Conservation (phyloP, 2,113 vertebrate species). For the Zosterops lateralis region DNA sequence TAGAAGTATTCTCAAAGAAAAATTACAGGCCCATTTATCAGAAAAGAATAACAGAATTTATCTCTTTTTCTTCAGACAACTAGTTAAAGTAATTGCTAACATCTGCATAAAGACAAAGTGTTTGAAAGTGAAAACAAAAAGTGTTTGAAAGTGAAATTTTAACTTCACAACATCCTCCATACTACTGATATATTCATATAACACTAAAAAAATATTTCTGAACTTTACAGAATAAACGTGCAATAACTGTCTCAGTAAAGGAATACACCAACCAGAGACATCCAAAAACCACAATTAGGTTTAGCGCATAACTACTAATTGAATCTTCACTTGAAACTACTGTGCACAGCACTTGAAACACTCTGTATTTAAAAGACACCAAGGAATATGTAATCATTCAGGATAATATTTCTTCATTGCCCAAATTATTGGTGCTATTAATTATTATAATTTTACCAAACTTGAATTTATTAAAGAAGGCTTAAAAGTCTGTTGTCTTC, state of each 20-base stretch:
- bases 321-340: conserved; percentile 31
- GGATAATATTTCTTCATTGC: background rate
- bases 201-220: background rate
- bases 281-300: conserved; percentile 13
- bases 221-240: background rate
- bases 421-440: background rate
- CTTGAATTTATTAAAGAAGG: background rate
- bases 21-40: background rate
- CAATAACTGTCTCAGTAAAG: background rate
- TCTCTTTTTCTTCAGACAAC: background rate
- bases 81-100: background rate
- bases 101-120: background rate
- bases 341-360: background rate
- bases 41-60: background rate
- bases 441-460: background rate
- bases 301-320: conserved; percentile 40
- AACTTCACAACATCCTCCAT: background rate
- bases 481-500: background rate
- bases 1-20: background rate
- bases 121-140: background rate
- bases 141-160: background rate
- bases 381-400: background rate
- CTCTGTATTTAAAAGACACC: background rate
- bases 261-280: background rate
- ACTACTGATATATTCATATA: background rate